Conservation (phyloP, 64 coral and sea anemone species). For the Actinia tenebrosa region DNA sequence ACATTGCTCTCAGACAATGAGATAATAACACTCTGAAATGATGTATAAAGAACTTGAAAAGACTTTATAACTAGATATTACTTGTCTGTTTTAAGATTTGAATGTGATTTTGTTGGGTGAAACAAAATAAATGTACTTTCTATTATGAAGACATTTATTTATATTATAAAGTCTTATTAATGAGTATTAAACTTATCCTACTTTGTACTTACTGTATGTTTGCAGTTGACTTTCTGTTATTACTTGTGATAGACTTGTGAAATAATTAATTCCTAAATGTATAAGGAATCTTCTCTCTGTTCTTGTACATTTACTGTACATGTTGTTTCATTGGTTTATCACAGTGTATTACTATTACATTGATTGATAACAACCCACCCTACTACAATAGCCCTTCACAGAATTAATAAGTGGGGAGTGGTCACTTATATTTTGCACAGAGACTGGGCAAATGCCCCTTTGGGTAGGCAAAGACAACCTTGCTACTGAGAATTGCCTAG, state of each 20-base stretch:
- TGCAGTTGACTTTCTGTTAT: not conserved
- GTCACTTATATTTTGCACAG: too few species aligned
- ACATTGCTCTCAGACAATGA: conserved; percentile 64
- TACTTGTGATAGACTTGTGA: not conserved
- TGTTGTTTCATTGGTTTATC: too few species aligned
- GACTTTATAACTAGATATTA: not conserved
- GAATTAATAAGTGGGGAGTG: too few species aligned
- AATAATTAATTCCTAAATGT: too few species aligned
- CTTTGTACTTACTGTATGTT: not conserved
- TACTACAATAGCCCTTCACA: too few species aligned
- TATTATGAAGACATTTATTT: not conserved
- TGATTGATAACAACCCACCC: too few species aligned
- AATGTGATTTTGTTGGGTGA: conserved; percentile 4
- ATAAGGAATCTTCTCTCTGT: too few species aligned
- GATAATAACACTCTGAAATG: not conserved
- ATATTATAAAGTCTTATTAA: not conserved
- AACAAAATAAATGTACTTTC: not conserved
- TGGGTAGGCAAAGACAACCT: too few species aligned
- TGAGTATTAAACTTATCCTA: not conserved
- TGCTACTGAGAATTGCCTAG: too few species aligned
- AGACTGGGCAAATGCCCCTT: too few species aligned
- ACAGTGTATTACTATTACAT: too few species aligned
- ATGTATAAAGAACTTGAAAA: conserved; percentile 3
- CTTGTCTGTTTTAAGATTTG: not conserved
- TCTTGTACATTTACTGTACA: too few species aligned